Conservation (phyloP, 2,797 vertebrate genomes). For the Hylomyscus alleni region DNA sequence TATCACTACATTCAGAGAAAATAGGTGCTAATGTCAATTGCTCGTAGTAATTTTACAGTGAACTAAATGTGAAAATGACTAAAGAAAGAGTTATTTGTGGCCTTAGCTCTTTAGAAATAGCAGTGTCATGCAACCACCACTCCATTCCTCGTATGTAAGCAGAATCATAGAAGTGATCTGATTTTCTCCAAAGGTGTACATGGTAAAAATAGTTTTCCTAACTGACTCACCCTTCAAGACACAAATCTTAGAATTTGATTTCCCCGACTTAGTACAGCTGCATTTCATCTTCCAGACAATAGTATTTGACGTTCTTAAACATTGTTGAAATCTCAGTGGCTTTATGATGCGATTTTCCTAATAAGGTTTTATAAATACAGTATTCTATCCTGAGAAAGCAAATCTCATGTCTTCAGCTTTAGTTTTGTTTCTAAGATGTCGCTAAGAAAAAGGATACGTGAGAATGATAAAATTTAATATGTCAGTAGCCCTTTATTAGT, state of each 20-base stretch:
- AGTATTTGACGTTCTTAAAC: slow-evolving; percentile 46
- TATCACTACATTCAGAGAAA: slow-evolving; percentile 37
- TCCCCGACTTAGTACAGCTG: neutral
- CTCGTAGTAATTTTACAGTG: slow-evolving; percentile 23
- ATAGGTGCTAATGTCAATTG: slow-evolving; percentile 30
- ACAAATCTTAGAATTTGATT: slow-evolving; percentile 61
- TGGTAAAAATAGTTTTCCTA: slow-evolving; percentile 52
- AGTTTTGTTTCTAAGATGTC: slow-evolving; percentile 59
- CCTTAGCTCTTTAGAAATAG: slow-evolving; percentile 54
- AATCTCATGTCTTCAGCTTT: slow-evolving; percentile 41
- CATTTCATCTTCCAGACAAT: slow-evolving; percentile 38
- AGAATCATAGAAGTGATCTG: slow-evolving; percentile 32
- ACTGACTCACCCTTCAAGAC: slow-evolving; percentile 50
- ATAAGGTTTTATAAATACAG: slow-evolving; percentile 58
- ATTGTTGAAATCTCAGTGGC: slow-evolving; percentile 43
- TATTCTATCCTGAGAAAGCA: slow-evolving; percentile 57
- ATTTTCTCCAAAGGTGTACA: slow-evolving; percentile 44
- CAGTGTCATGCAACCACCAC: slow-evolving; percentile 29
- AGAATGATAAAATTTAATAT: slow-evolving; percentile 27
- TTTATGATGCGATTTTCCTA: slow-evolving; percentile 54
- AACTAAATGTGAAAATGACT: slow-evolving; percentile 45
- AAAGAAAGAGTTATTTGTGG: neutral
- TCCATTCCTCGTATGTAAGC: slow-evolving; percentile 56
- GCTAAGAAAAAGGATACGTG: slow-evolving; percentile 35
- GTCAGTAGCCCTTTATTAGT: slow-evolving; percentile 39